Conservation (phyloP, 2,113 vertebrate species). For the Anthoscopus minutus region DNA sequence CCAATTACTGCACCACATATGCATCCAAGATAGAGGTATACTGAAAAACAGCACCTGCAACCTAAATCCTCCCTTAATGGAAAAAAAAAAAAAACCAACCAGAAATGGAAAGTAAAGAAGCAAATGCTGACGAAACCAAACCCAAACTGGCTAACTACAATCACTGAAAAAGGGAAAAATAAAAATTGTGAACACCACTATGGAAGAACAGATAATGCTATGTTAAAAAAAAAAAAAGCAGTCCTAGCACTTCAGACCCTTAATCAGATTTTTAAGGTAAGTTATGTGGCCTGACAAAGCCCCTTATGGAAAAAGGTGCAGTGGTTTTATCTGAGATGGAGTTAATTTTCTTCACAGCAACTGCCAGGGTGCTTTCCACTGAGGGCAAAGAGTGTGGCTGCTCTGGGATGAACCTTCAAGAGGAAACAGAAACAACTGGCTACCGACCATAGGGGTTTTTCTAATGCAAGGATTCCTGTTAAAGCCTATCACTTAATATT, state of each 20-base stretch:
- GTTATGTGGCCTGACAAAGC: background rate
- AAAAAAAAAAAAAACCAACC: background rate
- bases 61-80: background rate
- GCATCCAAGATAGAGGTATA: background rate
- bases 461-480: background rate
- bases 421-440: background rate
- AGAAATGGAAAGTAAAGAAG: background rate
- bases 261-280: background rate
- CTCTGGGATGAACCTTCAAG: background rate
- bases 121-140: background rate
- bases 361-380: background rate
- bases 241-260: background rate
- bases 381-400: background rate
- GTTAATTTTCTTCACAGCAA: background rate
- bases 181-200: background rate
- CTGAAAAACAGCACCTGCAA: background rate
- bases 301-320: background rate
- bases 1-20: background rate
- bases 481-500: background rate
- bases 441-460: fast-evolving
- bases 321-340: background rate
- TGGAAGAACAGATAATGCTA: background rate
- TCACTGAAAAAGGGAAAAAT: background rate
- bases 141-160: background rate
- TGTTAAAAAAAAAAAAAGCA: background rate